phyloP scores from a whole-genome alignment of 2,113 vertebrate genomes.

The Oncorhynchus gorbuscha region DNA sequence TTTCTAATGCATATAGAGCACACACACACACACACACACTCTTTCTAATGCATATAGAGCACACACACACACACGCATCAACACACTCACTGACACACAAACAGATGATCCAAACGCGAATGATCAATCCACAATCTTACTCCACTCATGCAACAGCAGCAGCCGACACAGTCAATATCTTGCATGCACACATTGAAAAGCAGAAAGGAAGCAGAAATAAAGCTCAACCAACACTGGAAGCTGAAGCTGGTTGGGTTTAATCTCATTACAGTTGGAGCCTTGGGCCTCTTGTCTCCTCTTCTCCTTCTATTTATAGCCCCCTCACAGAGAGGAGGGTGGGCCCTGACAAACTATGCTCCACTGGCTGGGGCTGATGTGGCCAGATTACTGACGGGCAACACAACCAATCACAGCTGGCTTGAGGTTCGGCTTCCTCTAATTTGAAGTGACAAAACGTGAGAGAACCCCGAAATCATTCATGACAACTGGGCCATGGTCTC shows the following conservation, averaged over 20 bases:
- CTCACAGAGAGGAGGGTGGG: constrained; percentile 41
- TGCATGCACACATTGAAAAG: constrained; percentile 50
- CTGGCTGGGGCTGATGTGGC: constrained; percentile 24
- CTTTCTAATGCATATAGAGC: too few relatives aligned
- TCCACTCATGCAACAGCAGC: constrained; percentile 35
- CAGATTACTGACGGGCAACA: constrained; percentile 43
- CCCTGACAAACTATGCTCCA: constrained; percentile 29
- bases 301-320: constrained; percentile 71
- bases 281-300: constrained; percentile 39
- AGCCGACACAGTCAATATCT: constrained; percentile 49
- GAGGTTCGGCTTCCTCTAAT: constrained; percentile 40
- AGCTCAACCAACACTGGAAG: constrained; percentile 66
- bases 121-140: constrained; percentile 6
- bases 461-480: constrained; percentile 45
- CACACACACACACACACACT: too few relatives aligned
- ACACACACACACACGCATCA: constrained; percentile 1
- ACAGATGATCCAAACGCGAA: background rate
- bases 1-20: background rate
- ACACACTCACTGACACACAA: constrained; percentile 3
- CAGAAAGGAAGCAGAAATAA: constrained; percentile 60
- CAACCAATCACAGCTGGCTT: constrained; percentile 21
- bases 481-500: constrained; percentile 19
- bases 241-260: constrained; percentile 72
- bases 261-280: constrained; percentile 71
- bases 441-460: constrained; percentile 58